Base-by-base conservation (phyloP, 2,113 vertebrate species). In the Gopherus evgoodei region DNA sequence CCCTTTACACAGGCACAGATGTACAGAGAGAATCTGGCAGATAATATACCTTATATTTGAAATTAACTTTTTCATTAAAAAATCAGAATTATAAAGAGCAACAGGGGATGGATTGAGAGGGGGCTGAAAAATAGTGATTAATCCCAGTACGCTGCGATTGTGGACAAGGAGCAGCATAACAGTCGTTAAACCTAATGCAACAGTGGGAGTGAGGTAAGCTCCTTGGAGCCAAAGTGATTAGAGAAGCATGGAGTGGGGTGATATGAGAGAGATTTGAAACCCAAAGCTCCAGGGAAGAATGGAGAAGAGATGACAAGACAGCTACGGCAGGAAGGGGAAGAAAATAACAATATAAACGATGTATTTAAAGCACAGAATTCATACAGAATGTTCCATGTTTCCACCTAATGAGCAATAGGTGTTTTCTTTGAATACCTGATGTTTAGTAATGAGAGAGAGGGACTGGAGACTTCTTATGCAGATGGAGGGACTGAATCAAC, bases 351-450 rank as follows among this genome's bases (percentile, higher is more conserved):
- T 93, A 87, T 54, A 91, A 93, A 81, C 0, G 0, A 87, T 81
- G 65, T 91, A 86, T 87, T 97, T 92, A 95, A 90, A 91, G 75
- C 84, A 92, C 35, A 56, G 93, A 95, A 93, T 85, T 69, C 90
- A 83, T 84, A 93, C 92, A 50, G 47, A 76, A 31, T 44, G 84
- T 83, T 95, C 92, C 89, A 69, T 47, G 50, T 87, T 93, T 79
- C 87, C 78, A 65, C 83, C 50, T 83, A 84, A 57, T 0, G 3
- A 80, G n/a, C 49, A 88, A 22, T 82, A 1, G 0, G 0, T 90
- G 75, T 90, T 96, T 87, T 62, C 24, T 91, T 90, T 78, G 62
- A 80, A 82, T 92, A 65, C 44, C 52, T 75, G 50, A 47, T 95
- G 81, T 91, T 94, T 94, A 84, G 78, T 56, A 85, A 72, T 90